Percentiles rank a stretch among this genome's conserved stretches.
Evolutionary conservation across 2,797 vertebrate species (phyloP).

Genomic region (Danio kyathit): DNA sequence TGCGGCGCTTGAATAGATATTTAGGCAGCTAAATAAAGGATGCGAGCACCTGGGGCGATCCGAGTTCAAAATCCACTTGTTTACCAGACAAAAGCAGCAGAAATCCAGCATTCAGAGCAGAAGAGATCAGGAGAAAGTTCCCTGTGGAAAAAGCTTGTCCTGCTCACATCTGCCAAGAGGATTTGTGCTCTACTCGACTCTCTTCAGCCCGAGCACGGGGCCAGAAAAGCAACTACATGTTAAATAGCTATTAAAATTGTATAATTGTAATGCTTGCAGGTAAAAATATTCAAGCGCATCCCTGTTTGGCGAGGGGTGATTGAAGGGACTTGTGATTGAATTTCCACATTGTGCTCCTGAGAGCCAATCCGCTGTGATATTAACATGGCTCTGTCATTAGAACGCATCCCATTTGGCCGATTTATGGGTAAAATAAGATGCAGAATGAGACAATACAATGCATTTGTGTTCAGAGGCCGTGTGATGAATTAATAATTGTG

Average conservation of each 20-base stretch:
- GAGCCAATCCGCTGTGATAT: slow-evolving; percentile 89
- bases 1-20: slow-evolving; percentile 10
- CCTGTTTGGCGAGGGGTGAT: slow-evolving; percentile 87
- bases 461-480: slow-evolving; percentile 88
- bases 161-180: slow-evolving; percentile 85
- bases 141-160: slow-evolving; percentile 83
- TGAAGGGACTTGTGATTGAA: slow-evolving; percentile 97
- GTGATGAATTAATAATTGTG: slow-evolving; percentile 94
- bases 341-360: slow-evolving; percentile 89
- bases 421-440: slow-evolving; percentile 87
- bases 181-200: slow-evolving; percentile 79
- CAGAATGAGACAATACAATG: slow-evolving; percentile 91
- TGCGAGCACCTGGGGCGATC: slow-evolving; percentile 33
- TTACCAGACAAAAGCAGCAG: slow-evolving; percentile 11
- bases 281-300: slow-evolving; percentile 91
- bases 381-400: slow-evolving; percentile 96
- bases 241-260: slow-evolving; percentile 90
- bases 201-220: not conserved
- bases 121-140: slow-evolving; percentile 57
- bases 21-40: slow-evolving; percentile 43
- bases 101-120: slow-evolving; percentile 53
- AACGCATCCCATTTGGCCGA: slow-evolving; percentile 84
- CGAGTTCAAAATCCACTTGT: slow-evolving; percentile 35
- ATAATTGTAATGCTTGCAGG: slow-evolving; percentile 89
- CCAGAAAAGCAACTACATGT: slow-evolving; percentile 80